Evolutionary conservation across 2,113 vertebrate species (phyloP).

Genomic region (Miniopterus natalensis): DNA sequence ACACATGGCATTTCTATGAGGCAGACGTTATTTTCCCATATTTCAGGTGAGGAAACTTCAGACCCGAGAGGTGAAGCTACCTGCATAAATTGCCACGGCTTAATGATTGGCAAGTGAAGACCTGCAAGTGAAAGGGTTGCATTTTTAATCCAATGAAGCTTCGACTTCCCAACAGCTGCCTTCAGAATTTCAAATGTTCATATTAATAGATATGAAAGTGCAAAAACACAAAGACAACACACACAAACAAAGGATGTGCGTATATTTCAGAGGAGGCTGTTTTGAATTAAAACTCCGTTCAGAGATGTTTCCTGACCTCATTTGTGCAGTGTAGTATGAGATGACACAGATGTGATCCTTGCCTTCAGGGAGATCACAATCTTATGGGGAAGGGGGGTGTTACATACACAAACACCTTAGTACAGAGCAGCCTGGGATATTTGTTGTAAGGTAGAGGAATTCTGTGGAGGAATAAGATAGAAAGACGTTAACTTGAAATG

Average conservation of each 20-base stretch:
- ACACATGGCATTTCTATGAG: not conserved
- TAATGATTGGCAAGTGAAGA: not conserved
- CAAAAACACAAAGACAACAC: not conserved
- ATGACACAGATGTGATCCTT: not conserved
- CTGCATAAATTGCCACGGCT: not conserved
- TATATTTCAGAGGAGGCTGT: not conserved
- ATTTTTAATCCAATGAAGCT: not conserved
- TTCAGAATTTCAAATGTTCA: constrained; percentile 2
- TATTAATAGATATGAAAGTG: constrained; percentile 14
- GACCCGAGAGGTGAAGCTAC: not conserved
- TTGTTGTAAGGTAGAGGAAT: not conserved
- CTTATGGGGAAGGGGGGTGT: not conserved
- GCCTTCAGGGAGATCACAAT: not conserved
- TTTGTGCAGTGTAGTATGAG: not conserved
- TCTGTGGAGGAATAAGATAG: not conserved
- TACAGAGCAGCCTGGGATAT: not conserved
- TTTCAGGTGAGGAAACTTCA: not conserved
- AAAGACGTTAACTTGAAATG: not conserved
- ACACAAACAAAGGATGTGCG: not conserved
- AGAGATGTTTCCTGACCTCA: not conserved
- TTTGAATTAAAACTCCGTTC: not conserved
- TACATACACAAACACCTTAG: not conserved
- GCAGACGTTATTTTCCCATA: not conserved
- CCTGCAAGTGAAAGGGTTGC: not conserved
- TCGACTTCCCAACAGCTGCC: not conserved